Conservation (phyloP, 2,797 vertebrate species). For the Epinephelus coioides region DNA sequence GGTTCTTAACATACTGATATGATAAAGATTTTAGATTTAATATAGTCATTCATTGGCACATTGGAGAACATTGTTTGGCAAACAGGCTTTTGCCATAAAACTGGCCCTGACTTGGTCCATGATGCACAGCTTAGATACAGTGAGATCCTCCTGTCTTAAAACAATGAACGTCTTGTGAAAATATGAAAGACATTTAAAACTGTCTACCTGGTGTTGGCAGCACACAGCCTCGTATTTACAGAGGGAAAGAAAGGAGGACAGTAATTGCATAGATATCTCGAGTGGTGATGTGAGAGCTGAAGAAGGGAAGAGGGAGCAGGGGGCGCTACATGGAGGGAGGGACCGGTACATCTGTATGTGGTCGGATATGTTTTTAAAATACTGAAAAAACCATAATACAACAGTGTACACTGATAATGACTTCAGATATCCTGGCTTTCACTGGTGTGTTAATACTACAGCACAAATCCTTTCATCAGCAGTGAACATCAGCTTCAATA, state of each 20-base stretch:
- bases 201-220: conserved; percentile 38
- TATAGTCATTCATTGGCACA: conserved; percentile 63
- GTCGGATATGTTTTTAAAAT: conserved; percentile 23
- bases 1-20: conserved; percentile 28
- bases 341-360: conserved; percentile 4
- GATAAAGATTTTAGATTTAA: conserved; percentile 46
- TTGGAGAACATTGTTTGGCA: conserved; percentile 73
- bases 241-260: conserved; percentile 51
- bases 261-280: conserved; percentile 82
- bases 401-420: conserved; percentile 23
- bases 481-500: conserved; percentile 22
- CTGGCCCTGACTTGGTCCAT: conserved; percentile 65
- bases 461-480: conserved; percentile 17
- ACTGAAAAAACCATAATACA: conserved; percentile 18
- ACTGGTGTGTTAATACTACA: conserved; percentile 58
- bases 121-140: conserved; percentile 64
- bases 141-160: conserved; percentile 30
- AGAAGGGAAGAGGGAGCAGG: conserved; percentile 1
- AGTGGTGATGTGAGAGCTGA: conserved; percentile 23
- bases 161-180: neutral
- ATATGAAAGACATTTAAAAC: conserved; percentile 35
- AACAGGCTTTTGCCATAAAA: conserved; percentile 65
- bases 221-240: conserved; percentile 59
- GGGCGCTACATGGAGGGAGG: conserved; percentile 10
- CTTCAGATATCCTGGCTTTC: conserved; percentile 27